Base-by-base conservation (phyloP, 1,140 invertebrate species). In the Batillaria attramentaria region DNA sequence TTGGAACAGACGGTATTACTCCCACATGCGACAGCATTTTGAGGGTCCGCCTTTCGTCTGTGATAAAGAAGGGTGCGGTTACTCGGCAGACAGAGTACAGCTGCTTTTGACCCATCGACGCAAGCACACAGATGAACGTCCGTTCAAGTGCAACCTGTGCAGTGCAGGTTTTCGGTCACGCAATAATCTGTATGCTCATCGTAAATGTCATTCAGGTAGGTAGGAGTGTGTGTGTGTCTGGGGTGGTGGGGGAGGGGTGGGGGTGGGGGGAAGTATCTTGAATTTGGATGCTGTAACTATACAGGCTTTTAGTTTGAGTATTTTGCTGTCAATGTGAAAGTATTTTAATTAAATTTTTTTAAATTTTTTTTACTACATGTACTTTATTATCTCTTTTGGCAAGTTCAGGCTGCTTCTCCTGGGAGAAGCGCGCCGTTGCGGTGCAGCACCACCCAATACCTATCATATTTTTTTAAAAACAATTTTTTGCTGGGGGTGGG, bases 11-110 rank as follows among this genome's bases (percentile, higher is more conserved):
- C 91, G 93, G 79, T 95, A 94, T 87, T 93, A 93, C 83, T 89
- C 91, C 54, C 94, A 95, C 85, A 93, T 94, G 92, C 93, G 93
- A 84, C 62, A 83, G 46, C 93, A 94, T 88, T 94, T 94, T 87
- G 86, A 90, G 31, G 94, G 94, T 20, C 94, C 94, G 35, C 94
- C 94, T 39, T 94, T 92, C 86, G 90, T 91, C 72, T 95, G 94
- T 90, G 93, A 94, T 82, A 65, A 79, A 1, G 78, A 81, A 18
- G 90, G 89, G 72, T 95, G 94, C 92, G 88, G 92, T 82, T 93
- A 90, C 81, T 89, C 81, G 5, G 90, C 90, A 68, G 92, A 93
- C 70, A 89, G 91, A 62, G 92, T 94, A 37, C 92, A 93, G 39
- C 87, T 91, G n/a, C 82, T 94, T 39, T 85, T 94, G 28, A 89